Evolutionary conservation across 2,113 vertebrate species (phyloP).

Genomic region (Pachypanchax playfairii): DNA sequence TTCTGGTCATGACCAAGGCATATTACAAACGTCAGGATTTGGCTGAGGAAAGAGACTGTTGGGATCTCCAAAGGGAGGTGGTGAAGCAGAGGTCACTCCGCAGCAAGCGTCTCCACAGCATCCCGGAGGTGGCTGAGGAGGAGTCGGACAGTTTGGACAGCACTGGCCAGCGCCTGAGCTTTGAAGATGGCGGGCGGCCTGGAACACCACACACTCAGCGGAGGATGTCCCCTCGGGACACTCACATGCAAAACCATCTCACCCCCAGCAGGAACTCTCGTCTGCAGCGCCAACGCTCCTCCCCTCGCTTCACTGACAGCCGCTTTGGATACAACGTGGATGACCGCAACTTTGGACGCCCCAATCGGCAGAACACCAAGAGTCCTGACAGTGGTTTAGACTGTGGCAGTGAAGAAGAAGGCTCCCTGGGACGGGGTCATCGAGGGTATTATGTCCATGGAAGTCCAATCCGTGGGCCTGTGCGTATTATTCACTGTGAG

Average conservation of each 20-base stretch:
- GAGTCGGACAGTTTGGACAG: conserved; percentile 77
- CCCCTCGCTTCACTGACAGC: conserved; percentile 78
- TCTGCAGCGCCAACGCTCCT: conserved; percentile 76
- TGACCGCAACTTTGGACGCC: conserved; percentile 69
- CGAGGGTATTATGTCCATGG: conserved; percentile 63
- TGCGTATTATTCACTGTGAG: conserved; percentile 81
- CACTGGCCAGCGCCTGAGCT: conserved; percentile 73
- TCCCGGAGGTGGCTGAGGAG: conserved; percentile 96
- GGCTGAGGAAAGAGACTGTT: conserved; percentile 81
- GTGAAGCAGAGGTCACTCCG: conserved; percentile 85
- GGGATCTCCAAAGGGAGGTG: conserved; percentile 87
- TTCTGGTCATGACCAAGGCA: conserved; percentile 80
- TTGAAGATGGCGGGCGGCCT: conserved; percentile 64
- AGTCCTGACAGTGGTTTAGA: conserved; percentile 97
- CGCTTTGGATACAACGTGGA: conserved; percentile 65
- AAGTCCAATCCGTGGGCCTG: conserved; percentile 63
- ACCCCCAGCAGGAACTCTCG: conserved; percentile 57
- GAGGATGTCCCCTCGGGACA: conserved; percentile 71
- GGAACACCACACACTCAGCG: conserved; percentile 64
- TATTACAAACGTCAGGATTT: conserved; percentile 82
- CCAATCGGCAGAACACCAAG: conserved; percentile 80
- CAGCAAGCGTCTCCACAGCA: conserved; percentile 94
- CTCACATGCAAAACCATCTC: conserved; percentile 62
- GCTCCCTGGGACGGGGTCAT: conserved; percentile 75
- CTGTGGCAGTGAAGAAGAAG: conserved; percentile 95